Conservation (phyloP, 2,113 vertebrate genomes). For the Sprattus sprattus region DNA sequence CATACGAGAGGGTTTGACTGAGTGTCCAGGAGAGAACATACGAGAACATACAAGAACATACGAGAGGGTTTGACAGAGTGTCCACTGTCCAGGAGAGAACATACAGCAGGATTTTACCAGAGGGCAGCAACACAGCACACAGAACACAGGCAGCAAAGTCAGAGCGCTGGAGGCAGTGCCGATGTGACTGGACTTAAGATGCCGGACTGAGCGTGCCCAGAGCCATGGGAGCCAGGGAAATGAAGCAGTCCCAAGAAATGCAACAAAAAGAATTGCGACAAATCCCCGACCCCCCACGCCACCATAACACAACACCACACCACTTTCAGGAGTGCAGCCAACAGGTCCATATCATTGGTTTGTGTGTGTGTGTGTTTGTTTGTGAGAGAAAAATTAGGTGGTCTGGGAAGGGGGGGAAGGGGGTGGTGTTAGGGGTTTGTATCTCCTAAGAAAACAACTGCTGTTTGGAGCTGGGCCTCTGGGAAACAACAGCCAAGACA, state of each 20-base stretch:
- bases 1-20: background rate
- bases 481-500: background rate
- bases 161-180: too few relatives aligned
- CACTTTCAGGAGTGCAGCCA: background rate
- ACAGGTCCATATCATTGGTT: background rate
- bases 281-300: background rate
- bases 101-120: background rate
- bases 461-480: background rate
- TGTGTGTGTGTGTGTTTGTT: background rate
- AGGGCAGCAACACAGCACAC: background rate
- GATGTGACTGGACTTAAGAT: background rate
- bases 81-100: too few relatives aligned
- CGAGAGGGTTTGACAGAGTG: too few relatives aligned
- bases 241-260: background rate
- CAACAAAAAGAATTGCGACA: background rate
- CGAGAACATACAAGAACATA: too few relatives aligned
- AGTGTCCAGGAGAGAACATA: background rate
- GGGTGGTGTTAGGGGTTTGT: background rate
- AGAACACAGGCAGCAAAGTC: too few relatives aligned
- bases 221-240: background rate
- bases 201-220: background rate
- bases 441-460: conserved; percentile 2
- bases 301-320: background rate
- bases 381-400: background rate
- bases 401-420: background rate